Percentiles rank a stretch among this genome's conserved stretches.
Conservation (phyloP, 2,888 invertebrate species). For the Dryococelus australis region DNA sequence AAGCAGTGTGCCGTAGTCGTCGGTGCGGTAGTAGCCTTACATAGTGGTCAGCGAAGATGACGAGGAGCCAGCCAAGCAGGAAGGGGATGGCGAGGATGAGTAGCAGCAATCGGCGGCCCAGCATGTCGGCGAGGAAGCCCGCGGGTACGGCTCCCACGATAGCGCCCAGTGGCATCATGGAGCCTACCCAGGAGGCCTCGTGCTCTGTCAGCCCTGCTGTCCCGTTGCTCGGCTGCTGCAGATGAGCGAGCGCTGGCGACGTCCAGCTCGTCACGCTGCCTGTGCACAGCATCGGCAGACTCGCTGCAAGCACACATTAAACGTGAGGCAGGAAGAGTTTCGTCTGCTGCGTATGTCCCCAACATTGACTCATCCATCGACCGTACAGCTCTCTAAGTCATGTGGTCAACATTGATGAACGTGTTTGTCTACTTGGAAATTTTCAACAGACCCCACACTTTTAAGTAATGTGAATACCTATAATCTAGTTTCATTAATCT, state of each 20-base stretch:
- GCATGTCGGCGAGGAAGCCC: conserved; percentile 57
- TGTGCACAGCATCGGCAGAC: conserved; percentile 59
- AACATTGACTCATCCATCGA: too few relatives aligned
- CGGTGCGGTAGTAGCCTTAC: background rate
- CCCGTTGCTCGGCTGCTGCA: conserved; percentile 53
- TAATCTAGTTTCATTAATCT: too few relatives aligned
- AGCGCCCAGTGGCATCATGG: conserved; percentile 74
- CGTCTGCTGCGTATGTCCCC: too few relatives aligned
- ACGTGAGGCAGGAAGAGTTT: too few relatives aligned
- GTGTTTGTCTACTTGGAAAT: too few relatives aligned
- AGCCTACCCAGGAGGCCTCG: conserved; percentile 77
- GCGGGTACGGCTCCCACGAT: conserved; percentile 74
- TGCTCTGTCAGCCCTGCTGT: conserved; percentile 58
- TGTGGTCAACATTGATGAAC: too few relatives aligned
- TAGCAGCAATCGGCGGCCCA: conserved; percentile 47
- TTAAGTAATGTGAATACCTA: too few relatives aligned
- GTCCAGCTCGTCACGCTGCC: conserved; percentile 64
- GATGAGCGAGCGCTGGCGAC: conserved; percentile 56
- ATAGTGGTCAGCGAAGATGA: conserved; percentile 62
- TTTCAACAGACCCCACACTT: too few relatives aligned
- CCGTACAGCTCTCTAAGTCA: too few relatives aligned
- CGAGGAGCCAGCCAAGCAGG: conserved; percentile 72
- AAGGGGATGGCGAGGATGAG: conserved; percentile 69
- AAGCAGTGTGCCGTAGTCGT: too few relatives aligned
- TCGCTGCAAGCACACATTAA: conserved; percentile 55